Evolutionary conservation across 1,140 invertebrate species (phyloP), one percentile per base, ranked within the genome.

Genomic region (Glomeris maerens): DNA sequence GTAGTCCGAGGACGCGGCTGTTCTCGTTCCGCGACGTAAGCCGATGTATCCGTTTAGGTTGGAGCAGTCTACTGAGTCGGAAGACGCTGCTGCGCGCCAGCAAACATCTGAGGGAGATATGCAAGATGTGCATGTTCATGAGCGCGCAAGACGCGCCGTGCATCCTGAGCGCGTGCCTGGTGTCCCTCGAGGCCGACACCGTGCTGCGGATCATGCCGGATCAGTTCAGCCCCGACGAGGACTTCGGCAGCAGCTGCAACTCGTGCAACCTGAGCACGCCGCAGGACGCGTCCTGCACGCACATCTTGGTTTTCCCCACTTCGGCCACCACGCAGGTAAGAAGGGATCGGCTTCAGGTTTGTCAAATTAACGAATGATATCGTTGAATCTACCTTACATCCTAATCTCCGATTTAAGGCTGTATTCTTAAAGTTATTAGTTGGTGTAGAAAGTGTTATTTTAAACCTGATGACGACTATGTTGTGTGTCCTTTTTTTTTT

Each of bases 291-390:
- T 88, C 88, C 44, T 90, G 87, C 62, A 98, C 94, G 44, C 95
- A 99, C 66, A 98, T 99, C 57, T 77, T 98, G 52, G 94, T 98
- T 52, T 98, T 98, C 71, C 95, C 95, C 42, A 98, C 91, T 5
- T 96, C 91, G 49, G 91, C 94, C 26, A 92, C 88, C 27, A 91
- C 90, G 49, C 87, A 91, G 78, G 86, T 89, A 71, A 62, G 59
- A n/a, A 46, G 7, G n/a, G n/a, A n/a, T n/a, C n/a, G n/a, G n/a
- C n/a, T n/a, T n/a, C n/a, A n/a, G n/a, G n/a, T n/a, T n/a, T n/a
- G n/a, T n/a, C n/a, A n/a, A n/a, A n/a, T n/a, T n/a, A 27, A 50
- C 53, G 14, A 58, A 61, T 28, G 55, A 17, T 3, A 60, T 23
- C 26, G 55, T n/a, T n/a, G n/a, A n/a, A n/a, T n/a, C n/a, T n/a